These are phyloP conservation scores for Yponomeuta malinellus DNA, from an alignment of 2,888 invertebrate species.

Conservation along the genomic window DNA sequence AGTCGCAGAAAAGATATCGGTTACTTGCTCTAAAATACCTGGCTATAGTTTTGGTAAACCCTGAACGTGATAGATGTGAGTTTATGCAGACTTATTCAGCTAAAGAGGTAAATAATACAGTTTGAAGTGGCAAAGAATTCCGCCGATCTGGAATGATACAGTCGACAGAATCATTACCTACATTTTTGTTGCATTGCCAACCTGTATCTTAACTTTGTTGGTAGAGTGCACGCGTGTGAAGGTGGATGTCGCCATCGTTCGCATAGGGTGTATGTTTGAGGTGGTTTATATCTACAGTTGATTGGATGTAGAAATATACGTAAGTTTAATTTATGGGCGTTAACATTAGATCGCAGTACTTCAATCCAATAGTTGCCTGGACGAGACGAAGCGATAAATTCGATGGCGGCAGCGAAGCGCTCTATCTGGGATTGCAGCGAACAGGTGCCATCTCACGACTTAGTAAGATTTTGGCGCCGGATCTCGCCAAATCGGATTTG, in stretches of 20 bases:
- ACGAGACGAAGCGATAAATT: background rate
- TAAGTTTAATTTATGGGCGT: background rate
- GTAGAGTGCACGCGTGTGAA: too few relatives aligned
- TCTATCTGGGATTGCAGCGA: constrained; percentile 8
- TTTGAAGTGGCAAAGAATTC: too few relatives aligned
- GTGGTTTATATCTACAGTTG: too few relatives aligned
- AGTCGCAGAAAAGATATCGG: background rate
- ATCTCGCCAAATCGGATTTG: constrained; percentile 67
- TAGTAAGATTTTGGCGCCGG: constrained; percentile 42
- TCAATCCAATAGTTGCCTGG: background rate
- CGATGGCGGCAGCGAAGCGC: background rate
- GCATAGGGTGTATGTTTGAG: too few relatives aligned
- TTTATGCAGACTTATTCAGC: too few relatives aligned
- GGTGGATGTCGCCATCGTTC: too few relatives aligned
- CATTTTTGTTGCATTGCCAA: too few relatives aligned
- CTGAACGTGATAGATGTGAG: background rate
- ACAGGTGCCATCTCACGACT: constrained; percentile 40
- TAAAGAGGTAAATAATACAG: too few relatives aligned
- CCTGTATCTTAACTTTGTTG: too few relatives aligned
- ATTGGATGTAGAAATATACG: background rate
- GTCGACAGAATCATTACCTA: too few relatives aligned
- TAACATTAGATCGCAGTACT: background rate
- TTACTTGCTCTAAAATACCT: background rate
- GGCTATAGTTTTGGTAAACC: background rate
- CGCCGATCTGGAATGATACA: too few relatives aligned